Evolutionary conservation across 2,888 invertebrate species (phyloP), one percentile per base, ranked within the genome.

Genomic region (Cephus runcator): DNA sequence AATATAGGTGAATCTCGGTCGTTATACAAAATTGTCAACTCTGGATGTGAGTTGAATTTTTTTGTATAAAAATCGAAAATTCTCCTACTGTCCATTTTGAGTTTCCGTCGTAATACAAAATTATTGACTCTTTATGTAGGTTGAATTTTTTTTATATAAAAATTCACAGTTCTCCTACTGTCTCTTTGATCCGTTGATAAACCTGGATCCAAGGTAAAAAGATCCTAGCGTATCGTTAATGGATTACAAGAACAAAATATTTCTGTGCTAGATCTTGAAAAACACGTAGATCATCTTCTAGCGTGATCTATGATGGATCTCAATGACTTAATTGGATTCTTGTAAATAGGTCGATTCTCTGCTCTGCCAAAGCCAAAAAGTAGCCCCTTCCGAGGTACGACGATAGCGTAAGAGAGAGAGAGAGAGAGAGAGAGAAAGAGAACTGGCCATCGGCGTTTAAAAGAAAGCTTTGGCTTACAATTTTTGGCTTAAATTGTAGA

Each of bases 371-470:
- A 88, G 87, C 85, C 87, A 85, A 90, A 88, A 87, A 88, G 85
- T 86, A 87, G 88, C 84, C 89, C 88, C 83, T 89, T 89, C 83
- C 84, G 85, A 90, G 90, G 88, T 90, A 90, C 87, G 89, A 87
- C 83, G 84, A 85, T 84, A 83, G 83, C 85, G 83, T 81, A 76
- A 79, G 40, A 56, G 23, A 56, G 56, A 40, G 12, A 40, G 40
- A 79, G 40, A 56, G 23, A 56, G 56, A 40, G 12, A 40, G 40
- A 36, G 12, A 40, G 15, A 35, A 12, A 56, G 56, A 84, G 81
- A 85, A 77, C 79, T 83, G 78, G 77, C 79, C 83, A 87, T 82
- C 87, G 88, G 86, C 87, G 81, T 87, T 85, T 83, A 85, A 81
- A 36, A 36, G 12, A 36, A 12, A 86, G 84, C 87, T 87, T 87